These are phyloP conservation scores for Nymphalis c-album DNA, from an alignment of 2,888 invertebrate genomes.

Conservation along the genomic window DNA sequence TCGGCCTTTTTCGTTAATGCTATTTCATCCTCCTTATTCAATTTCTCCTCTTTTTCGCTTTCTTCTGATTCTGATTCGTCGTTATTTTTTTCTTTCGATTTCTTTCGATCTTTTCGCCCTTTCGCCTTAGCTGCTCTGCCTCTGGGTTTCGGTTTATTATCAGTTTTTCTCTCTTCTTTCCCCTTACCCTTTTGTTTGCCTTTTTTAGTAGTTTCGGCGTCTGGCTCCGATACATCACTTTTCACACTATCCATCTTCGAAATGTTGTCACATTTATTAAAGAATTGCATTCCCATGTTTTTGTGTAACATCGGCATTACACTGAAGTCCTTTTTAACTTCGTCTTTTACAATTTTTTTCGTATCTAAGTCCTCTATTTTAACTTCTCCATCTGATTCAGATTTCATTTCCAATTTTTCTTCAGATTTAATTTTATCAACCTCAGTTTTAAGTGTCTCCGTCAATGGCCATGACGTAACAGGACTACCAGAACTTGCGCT, in stretches of 20 bases:
- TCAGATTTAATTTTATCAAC: constrained; percentile 70
- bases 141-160: constrained; percentile 58
- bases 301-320: constrained; percentile 33
- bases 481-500: constrained; percentile 69
- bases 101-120: constrained; percentile 70
- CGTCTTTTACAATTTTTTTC: constrained; percentile 72
- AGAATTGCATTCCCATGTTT: constrained; percentile 38
- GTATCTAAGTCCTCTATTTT: constrained; percentile 78
- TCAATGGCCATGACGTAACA: constrained; percentile 70
- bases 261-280: neutral
- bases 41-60: constrained; percentile 81
- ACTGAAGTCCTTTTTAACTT: constrained; percentile 52
- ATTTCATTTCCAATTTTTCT: constrained; percentile 73
- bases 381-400: constrained; percentile 78
- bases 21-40: constrained; percentile 81
- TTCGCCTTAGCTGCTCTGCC: constrained; percentile 65
- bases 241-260: constrained; percentile 41
- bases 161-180: constrained; percentile 60
- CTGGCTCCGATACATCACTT: constrained; percentile 51
- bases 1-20: constrained; percentile 85
- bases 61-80: constrained; percentile 80
- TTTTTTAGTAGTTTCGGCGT: constrained; percentile 61
- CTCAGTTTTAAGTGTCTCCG: constrained; percentile 69
- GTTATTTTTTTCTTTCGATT: constrained; percentile 78
- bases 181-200: constrained; percentile 57